Evolutionary conservation across 2,797 vertebrate genomes (phyloP), one percentile per base, ranked within the genome.

Genomic region (Scleropages formosus): DNA sequence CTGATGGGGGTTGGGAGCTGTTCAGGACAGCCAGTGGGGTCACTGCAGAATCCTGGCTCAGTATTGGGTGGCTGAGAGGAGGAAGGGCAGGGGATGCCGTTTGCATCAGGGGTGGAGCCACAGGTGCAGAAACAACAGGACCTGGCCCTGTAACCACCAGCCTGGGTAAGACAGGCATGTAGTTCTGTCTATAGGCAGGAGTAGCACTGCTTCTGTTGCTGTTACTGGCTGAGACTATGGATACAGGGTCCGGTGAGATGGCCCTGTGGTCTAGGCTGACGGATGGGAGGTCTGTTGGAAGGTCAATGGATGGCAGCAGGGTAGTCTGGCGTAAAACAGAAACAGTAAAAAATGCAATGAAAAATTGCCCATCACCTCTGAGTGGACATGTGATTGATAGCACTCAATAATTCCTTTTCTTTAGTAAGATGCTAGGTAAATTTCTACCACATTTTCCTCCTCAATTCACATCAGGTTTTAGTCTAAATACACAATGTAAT

Each of bases 161-260:
- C 49, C 89, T 72, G 9, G 92, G 79, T 80, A 95, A 96, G 73
- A 95, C 86, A 0, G 93, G 88, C 80, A 95, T 82, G 73, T 93
- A 96, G 78, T 89, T 89, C 31, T 91, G 93, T 72, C 88, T 79
- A 81, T 90, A 97, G 69, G 89, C 22, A 64, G 87, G 78, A 51
- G 78, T 83, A 4, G 79, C 82, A 63, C 78, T 79, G 71, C 87
- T 78, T 53, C 78, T 87, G 74, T 80, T 83, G 78, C 86, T 84
- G 65, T 89, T 85, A 83, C 80, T 88, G 72, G 90, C 70, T 10
- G 89, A 71, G 39, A 83, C 49, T 58, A 92, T 80, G 53, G 93
- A 77, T 81, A 91, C 82, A 22, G 93, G 77, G 26, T 86, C 51
- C 58, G 91, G 80, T n/a, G 92, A 81, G 8, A 95, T 91, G 72